Evolutionary conservation across 2,113 vertebrate species (phyloP).

Genomic region (Ciconia boyciana): DNA sequence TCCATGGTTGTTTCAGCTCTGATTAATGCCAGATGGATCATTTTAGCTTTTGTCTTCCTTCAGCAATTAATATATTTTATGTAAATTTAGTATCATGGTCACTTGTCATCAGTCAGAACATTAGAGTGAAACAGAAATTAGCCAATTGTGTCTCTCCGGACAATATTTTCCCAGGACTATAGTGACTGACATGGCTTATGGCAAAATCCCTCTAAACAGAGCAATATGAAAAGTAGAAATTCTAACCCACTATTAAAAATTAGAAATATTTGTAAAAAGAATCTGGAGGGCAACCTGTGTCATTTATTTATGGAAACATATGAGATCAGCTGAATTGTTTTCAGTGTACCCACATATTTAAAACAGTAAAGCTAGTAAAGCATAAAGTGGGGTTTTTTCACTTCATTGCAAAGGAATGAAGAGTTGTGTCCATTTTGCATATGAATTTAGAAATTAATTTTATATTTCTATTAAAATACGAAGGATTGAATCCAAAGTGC

Average conservation of each 20-base stretch:
- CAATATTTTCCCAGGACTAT: not conserved
- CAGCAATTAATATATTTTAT: not conserved
- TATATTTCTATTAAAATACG: not conserved
- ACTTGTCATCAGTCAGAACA: not conserved
- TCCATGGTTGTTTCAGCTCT: not conserved
- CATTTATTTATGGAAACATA: not conserved
- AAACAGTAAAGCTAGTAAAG: not conserved
- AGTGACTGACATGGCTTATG: not conserved
- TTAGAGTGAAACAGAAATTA: not conserved
- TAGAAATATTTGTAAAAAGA: not conserved
- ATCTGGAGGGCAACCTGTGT: fast-evolving
- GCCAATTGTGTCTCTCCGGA: not conserved
- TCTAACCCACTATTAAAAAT: not conserved
- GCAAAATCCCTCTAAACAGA: not conserved
- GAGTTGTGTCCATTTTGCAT: not conserved
- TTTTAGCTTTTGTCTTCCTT: not conserved
- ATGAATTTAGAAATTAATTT: not conserved
- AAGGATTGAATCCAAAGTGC: not conserved
- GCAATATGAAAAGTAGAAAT: not conserved
- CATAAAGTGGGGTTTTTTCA: not conserved
- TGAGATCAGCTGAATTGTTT: not conserved
- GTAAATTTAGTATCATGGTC: not conserved
- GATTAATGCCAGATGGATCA: not conserved
- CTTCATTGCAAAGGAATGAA: not conserved
- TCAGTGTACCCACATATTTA: not conserved